Base-by-base conservation (phyloP, 2,888 invertebrate genomes). In the Sicus ferrugineus region DNA sequence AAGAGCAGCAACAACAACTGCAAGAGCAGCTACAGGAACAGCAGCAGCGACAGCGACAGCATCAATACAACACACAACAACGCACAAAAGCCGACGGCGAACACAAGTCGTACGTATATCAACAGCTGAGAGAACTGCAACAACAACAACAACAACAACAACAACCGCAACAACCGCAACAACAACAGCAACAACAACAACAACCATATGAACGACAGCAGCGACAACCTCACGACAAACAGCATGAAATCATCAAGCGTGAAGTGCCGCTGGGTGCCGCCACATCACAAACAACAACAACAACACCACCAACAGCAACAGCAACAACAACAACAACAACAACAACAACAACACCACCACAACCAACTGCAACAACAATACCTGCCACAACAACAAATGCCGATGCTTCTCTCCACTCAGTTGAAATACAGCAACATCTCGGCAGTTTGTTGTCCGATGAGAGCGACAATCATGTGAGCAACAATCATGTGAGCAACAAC, bases 81-180 rank as follows among this genome's bases (percentile, higher is more conserved):
- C 78, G 81, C 71, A 81, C 81, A 50, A 77, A 77, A 70, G 81
- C 80, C 30, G 81, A 81, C 74, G 81, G 81, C 64, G 81, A 80
- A 70, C 75, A 81, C 30, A 75, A 77, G 58, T 70, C 73, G 38
- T 73, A 73, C 52, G 65, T 74, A 26, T 75, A 77, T 65, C 75
- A 75, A 34, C 76, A 77, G 58, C 72, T 75, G n/a, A 74, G 73
- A 38, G 76, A 76, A 42, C 75, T 74, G 28, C 75, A 75, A 63
- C 67, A 71, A 54, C 74, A 75, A 14, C 65, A 74, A 16, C 73
- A 67, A n/a, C 65, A 71, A 46, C 72, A 71, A 34, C 70, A 70
- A 50, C 69, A 70, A 19, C 70, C 69, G 59, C 65, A 62, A n/a
- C 70, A 58, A 31, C 70, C 66, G 31, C 54, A 62, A 73, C 68